phyloP scores from a whole-genome alignment of 2,888 invertebrate species.

The Gymnosoma rotundatum region DNA sequence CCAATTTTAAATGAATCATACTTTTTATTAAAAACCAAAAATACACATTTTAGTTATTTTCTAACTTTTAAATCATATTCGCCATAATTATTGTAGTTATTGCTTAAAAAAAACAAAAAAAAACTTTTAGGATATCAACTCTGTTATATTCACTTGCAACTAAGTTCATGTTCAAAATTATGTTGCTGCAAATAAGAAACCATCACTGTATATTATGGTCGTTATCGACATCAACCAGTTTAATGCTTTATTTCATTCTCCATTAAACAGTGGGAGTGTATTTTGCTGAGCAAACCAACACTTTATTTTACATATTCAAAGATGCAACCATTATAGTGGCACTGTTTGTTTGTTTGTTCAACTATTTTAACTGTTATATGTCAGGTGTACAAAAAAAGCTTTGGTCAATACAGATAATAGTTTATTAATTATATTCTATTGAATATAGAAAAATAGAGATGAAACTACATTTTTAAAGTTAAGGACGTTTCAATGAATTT shows the following conservation, averaged over 20 bases:
- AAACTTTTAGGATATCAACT: not conserved
- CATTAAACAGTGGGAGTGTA: conserved; percentile 12
- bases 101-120: not conserved
- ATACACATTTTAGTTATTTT: not conserved
- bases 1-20: not conserved
- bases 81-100: conserved; percentile 26
- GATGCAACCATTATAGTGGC: not conserved
- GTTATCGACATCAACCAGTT: not conserved
- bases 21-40: not conserved
- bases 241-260: not conserved
- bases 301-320: not conserved
- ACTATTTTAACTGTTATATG: not conserved
- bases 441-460: too few species aligned
- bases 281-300: not conserved
- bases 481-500: too few species aligned
- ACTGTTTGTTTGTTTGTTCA: conserved; percentile 7
- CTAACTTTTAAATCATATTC: not conserved
- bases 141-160: not conserved
- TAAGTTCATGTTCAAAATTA: not conserved
- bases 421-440: too few species aligned
- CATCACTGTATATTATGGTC: too few species aligned
- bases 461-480: too few species aligned
- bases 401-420: not conserved
- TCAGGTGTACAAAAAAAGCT: not conserved
- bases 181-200: not conserved